Base-by-base conservation (phyloP, 2,888 invertebrate species). In the Phaonia tiefii region DNA sequence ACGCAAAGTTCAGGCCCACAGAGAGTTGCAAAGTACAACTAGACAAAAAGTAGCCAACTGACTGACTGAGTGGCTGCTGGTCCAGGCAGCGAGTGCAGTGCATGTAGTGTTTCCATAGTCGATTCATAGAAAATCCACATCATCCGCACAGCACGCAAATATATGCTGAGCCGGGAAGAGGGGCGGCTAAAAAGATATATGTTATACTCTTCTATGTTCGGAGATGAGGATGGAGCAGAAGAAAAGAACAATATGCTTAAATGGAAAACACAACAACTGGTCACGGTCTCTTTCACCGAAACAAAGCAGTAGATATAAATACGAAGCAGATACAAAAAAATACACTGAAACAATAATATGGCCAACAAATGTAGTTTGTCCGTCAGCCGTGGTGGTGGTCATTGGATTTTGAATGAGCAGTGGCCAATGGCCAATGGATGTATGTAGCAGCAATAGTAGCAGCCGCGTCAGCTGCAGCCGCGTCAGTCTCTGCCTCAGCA, bases 21-120 rank as follows among this genome's bases (percentile, higher is more conserved):
- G 78, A 65, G 75, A 75, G 65, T 65, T 81, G 60, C 63, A 58
- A 60, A 74, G 65, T 8, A 39, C 65, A 67, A 77, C 75, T 78
- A 81, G 81, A 81, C 81, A 77, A 78, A 78, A 75, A 78, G 78
- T 81, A 81, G 77, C 77, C 81, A 81, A 72, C 73, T 54, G 37
- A 11, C 54, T 15, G 15, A 15, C 22, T n/a, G 72, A 71, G 72
- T 67, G 20, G 69, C 58, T 63, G 56, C 66, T 63, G 58, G 51
- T 26, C 58, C 7, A 22, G 13, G 2, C 13, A 10, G 7, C 22
- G 2, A 22, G 63, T 8, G 17, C 22, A 11, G 26, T 58, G 58
- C 58, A 31, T 17, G 15, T 42, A 42, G 22, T 22, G 22, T 8
- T 44, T 8, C 44, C 13, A n/a, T n/a, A n/a, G n/a, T n/a, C n/a